phyloP scores from a whole-genome alignment of 2,888 invertebrate genomes.

The Oasisia sp. region DNA sequence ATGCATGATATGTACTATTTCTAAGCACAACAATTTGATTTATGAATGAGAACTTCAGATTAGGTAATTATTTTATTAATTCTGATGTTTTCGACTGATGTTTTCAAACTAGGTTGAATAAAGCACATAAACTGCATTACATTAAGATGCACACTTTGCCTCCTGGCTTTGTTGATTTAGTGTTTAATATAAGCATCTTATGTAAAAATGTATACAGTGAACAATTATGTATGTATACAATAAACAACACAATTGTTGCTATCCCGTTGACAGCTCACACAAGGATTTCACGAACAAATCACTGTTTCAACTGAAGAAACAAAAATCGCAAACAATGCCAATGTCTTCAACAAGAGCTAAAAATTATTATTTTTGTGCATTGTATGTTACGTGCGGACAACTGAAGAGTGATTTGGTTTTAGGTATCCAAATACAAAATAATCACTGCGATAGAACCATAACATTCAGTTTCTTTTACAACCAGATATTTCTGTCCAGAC shows the following conservation, averaged over 20 bases:
- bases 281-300: background rate
- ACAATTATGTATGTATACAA: background rate
- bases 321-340: background rate
- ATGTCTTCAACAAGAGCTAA: background rate
- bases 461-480: too few relatives aligned
- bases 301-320: background rate
- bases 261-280: background rate
- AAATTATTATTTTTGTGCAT: too few relatives aligned
- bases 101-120: too few relatives aligned
- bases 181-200: too few relatives aligned
- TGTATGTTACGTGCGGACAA: too few relatives aligned
- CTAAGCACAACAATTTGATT: background rate
- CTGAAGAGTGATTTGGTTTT: too few relatives aligned
- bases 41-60: background rate
- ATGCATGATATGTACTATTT: background rate
- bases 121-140: too few relatives aligned
- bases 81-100: background rate
- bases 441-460: too few relatives aligned
- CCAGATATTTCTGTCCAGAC: background rate
- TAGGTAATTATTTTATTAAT: background rate
- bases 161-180: too few relatives aligned
- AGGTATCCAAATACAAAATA: too few relatives aligned
- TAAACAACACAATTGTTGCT: background rate
- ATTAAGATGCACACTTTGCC: too few relatives aligned
- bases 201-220: too few relatives aligned